A percentile compares a stretch with the other conserved stretches of the same genome.
Conservation (phyloP, 2,888 invertebrate species). For the Ectemnius cavifrons region DNA sequence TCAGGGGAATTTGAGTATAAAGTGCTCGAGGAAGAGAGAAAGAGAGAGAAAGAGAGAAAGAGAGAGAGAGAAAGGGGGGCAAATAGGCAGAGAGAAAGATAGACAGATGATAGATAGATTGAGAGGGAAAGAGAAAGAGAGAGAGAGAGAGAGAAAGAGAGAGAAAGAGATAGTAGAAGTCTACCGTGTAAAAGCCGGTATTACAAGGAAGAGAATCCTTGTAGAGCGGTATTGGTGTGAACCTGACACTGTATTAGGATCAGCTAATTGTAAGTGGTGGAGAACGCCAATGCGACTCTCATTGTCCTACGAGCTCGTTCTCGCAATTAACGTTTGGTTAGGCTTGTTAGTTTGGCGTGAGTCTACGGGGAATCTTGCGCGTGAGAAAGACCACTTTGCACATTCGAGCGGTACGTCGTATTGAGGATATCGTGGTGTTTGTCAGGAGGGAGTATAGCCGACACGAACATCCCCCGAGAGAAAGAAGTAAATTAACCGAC, state of each 20-base stretch:
- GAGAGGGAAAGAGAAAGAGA: constrained; percentile 21
- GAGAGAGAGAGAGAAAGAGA: neutral
- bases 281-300: constrained; percentile 26
- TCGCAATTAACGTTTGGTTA: constrained; percentile 26
- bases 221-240: constrained; percentile 33
- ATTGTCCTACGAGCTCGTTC: constrained; percentile 27
- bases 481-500: neutral
- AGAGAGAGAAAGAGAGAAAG: no score
- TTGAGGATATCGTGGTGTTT: constrained; percentile 3
- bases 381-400: constrained; percentile 39
- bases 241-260: constrained; percentile 21
- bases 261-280: constrained; percentile 18
- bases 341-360: constrained; percentile 22
- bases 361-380: constrained; percentile 18
- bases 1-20: constrained; percentile 40
- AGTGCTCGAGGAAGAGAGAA: constrained; percentile 38
- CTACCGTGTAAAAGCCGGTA: constrained; percentile 52
- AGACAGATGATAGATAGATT: no score
- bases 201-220: constrained; percentile 30
- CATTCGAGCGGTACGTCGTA: constrained; percentile 14
- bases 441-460: neutral
- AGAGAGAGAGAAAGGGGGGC: no score
- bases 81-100: no score
- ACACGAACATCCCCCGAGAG: neutral
- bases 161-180: constrained; percentile 40